phyloP scores from a whole-genome alignment of 2,797 vertebrate species.

The Cossypha heuglini region DNA sequence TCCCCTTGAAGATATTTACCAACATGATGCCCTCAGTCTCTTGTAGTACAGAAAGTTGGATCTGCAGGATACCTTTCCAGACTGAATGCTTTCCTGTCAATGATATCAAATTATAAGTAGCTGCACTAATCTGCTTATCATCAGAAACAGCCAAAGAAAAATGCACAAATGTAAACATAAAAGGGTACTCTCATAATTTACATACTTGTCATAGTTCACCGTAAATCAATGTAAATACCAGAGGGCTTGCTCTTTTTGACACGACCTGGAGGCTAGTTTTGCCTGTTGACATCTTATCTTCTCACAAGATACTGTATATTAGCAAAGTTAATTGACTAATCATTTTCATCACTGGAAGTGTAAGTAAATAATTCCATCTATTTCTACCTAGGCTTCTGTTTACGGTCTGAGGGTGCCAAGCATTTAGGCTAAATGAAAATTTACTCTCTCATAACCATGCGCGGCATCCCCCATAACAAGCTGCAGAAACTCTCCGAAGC shows the following conservation, averaged over 20 bases:
- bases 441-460: slow-evolving; percentile 86
- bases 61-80: neutral
- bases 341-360: slow-evolving; percentile 83
- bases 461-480: slow-evolving; percentile 93
- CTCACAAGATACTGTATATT: slow-evolving; percentile 76
- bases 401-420: slow-evolving; percentile 88
- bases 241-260: neutral
- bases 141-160: slow-evolving; percentile 69
- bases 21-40: neutral
- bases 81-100: slow-evolving; percentile 44
- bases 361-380: slow-evolving; percentile 81
- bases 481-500: slow-evolving; percentile 88
- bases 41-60: neutral
- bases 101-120: slow-evolving; percentile 58
- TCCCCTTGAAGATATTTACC: slow-evolving; percentile 34
- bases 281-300: slow-evolving; percentile 53
- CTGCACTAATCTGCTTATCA: slow-evolving; percentile 55
- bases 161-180: slow-evolving; percentile 73
- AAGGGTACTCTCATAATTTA: slow-evolving; percentile 58
- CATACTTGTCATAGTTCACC: slow-evolving; percentile 57
- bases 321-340: slow-evolving; percentile 87
- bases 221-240: slow-evolving; percentile 46
- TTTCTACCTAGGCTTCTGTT: slow-evolving; percentile 91
- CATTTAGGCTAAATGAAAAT: slow-evolving; percentile 97
- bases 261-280: neutral